Evolutionary conservation across 2,797 vertebrate species (phyloP).

Genomic region (Bovichtus diacanthus): DNA sequence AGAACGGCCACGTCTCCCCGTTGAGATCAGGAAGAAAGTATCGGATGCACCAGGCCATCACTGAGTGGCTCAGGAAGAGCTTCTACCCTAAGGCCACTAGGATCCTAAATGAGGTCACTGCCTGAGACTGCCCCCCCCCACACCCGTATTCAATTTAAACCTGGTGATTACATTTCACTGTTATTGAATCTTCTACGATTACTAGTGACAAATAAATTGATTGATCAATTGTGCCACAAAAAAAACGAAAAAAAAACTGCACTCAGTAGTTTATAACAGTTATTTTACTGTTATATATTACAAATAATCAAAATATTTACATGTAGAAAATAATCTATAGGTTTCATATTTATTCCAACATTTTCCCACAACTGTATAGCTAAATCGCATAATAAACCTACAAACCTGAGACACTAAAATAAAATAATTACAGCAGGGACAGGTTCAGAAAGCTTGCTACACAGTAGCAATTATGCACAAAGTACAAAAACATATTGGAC

Average conservation of each 20-base stretch:
- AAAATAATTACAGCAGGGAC: conserved; percentile 85
- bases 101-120: too few species aligned
- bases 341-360: conserved; percentile 84
- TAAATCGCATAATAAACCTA: conserved; percentile 83
- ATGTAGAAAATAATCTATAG: conserved; percentile 93
- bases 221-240: not conserved
- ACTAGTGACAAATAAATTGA: too few species aligned
- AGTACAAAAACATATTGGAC: conserved; percentile 70
- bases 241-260: conserved; percentile 51
- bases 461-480: conserved; percentile 88
- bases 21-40: too few species aligned
- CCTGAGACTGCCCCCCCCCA: too few species aligned
- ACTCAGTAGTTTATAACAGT: conserved; percentile 74
- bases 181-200: too few species aligned
- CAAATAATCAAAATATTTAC: conserved; percentile 95
- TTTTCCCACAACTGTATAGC: conserved; percentile 85
- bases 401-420: conserved; percentile 88
- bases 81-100: too few species aligned
- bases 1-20: too few species aligned
- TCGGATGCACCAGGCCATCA: too few species aligned
- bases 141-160: too few species aligned
- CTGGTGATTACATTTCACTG: too few species aligned
- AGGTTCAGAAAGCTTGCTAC: conserved; percentile 87
- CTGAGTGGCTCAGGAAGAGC: too few species aligned
- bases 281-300: conserved; percentile 90